phyloP scores from a whole-genome alignment of 2,888 invertebrate species.

The Operophtera brumata region DNA sequence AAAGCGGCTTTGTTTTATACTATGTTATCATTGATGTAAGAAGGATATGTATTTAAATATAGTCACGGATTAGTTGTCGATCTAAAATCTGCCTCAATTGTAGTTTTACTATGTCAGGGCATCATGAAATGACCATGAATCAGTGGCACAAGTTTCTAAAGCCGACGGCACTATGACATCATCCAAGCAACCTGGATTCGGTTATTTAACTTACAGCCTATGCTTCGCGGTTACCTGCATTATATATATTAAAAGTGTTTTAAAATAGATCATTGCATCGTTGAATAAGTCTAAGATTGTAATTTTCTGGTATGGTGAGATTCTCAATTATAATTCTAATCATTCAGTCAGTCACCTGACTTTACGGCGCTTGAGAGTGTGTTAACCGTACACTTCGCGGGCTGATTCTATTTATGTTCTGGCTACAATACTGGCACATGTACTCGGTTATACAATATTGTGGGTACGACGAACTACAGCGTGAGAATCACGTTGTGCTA shows the following conservation, averaged over 20 bases:
- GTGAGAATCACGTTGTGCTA: conserved; percentile 29
- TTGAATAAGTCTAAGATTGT: neutral
- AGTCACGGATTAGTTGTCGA: too few species aligned
- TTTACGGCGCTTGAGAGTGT: conserved; percentile 35
- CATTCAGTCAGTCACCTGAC: conserved; percentile 47
- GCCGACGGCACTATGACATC: conserved; percentile 47
- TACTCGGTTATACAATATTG: conserved; percentile 37
- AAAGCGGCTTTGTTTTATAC: too few species aligned
- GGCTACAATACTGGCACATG: conserved; percentile 53
- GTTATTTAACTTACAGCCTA: conserved; percentile 16
- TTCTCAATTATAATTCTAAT: conserved; percentile 14
- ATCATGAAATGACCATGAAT: conserved; percentile 3
- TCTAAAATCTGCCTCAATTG: neutral
- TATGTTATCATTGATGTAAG: too few species aligned
- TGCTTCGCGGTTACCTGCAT: neutral
- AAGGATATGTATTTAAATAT: too few species aligned
- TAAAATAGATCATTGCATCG: neutral
- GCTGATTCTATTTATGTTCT: conserved; percentile 71
- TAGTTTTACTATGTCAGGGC: conserved; percentile 10
- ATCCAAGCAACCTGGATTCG: conserved; percentile 40
- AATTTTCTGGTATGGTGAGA: neutral
- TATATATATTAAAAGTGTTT: neutral
- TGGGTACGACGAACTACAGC: conserved; percentile 30
- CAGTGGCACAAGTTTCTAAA: conserved; percentile 1
- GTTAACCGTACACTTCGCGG: conserved; percentile 46